Conservation (phyloP, 2,888 invertebrate species). For the Pantelozetes paolii region DNA sequence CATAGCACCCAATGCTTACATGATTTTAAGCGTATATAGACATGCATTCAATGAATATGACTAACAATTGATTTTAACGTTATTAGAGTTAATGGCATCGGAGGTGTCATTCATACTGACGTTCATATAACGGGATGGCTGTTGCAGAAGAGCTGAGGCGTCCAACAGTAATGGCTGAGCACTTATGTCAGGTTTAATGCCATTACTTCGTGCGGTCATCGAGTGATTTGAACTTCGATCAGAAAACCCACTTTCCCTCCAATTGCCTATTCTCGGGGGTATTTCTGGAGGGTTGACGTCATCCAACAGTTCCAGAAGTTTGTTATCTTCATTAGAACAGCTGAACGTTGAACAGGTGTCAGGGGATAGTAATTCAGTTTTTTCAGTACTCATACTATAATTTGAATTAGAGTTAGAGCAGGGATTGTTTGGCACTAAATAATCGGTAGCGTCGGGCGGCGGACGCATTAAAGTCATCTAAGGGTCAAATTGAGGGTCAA, state of each 20-base stretch:
- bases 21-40: too few species aligned
- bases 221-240: not conserved
- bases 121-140: slow-evolving; percentile 41
- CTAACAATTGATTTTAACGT: slow-evolving; percentile 7
- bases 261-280: slow-evolving; percentile 24
- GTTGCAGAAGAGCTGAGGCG: slow-evolving; percentile 18
- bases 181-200: not conserved
- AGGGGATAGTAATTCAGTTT: slow-evolving; percentile 47
- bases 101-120: slow-evolving; percentile 36
- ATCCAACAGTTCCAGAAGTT: slow-evolving; percentile 33
- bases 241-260: slow-evolving; percentile 12
- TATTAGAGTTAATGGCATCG: slow-evolving; percentile 6
- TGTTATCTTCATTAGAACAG: slow-evolving; percentile 37
- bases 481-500: not conserved
- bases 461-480: slow-evolving; percentile 43
- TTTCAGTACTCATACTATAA: slow-evolving; percentile 49
- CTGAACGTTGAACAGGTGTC: slow-evolving; percentile 44
- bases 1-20: too few species aligned
- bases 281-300: slow-evolving; percentile 25
- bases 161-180: slow-evolving; percentile 10
- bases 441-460: slow-evolving; percentile 43
- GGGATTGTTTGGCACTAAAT: slow-evolving; percentile 56
- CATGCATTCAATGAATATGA: too few species aligned
- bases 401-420: slow-evolving; percentile 58
- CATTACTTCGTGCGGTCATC: not conserved